Evolutionary conservation across 2,888 invertebrate species (phyloP), one percentile per base, ranked within the genome.

Genomic region (Alloscopus bannaensis): DNA sequence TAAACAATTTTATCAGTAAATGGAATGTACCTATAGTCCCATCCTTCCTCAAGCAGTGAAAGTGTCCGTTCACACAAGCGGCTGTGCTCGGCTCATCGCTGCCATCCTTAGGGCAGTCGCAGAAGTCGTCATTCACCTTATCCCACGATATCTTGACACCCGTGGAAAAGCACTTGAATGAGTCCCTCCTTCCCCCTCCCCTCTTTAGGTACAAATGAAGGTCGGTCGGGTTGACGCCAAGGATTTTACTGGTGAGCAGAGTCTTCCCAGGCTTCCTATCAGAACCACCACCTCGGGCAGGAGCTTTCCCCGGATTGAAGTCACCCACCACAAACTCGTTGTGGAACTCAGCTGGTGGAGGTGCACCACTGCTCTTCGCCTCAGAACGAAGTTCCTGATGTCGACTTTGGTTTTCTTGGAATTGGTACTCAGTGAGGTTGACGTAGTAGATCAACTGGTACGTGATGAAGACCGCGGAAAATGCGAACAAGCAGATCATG

Each of bases 71-170:
- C 40, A 87, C 87, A 85, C 90, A 90, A 16, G 90, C 90, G 50
- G 88, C 86, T 3, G 90, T 90, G 3, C 89, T 89, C 6, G 90
- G 90, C 84, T 90, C 90, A 87, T 90, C 90, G 47, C 87, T 87
- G 2, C 88, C 88, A 83, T 90, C 90, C 22, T 84, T 77, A 8
- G 84, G 80, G 86, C 98, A 98, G 89, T 98, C 97, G 90, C 97
- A 98, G 88, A 94, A 98, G 89, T 98, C 95, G 87, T 98, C 97
- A 89, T 97, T 98, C 1, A 96, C 92, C 85, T 92, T 91, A 40
- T 89, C 89, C 87, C 92, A 95, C 1, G 90, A 88, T 65, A 93
- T 91, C 82, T 89, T 88, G 71, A 88, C 87, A 76, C 88, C 88
- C 18, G 29, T 88, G 68, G 87, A 86, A 65, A 90, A 87, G 69